Percentiles rank a stretch among this genome's conserved stretches.
Conservation (phyloP, 2,888 invertebrate genomes). For the Hypomecis punctinalis region DNA sequence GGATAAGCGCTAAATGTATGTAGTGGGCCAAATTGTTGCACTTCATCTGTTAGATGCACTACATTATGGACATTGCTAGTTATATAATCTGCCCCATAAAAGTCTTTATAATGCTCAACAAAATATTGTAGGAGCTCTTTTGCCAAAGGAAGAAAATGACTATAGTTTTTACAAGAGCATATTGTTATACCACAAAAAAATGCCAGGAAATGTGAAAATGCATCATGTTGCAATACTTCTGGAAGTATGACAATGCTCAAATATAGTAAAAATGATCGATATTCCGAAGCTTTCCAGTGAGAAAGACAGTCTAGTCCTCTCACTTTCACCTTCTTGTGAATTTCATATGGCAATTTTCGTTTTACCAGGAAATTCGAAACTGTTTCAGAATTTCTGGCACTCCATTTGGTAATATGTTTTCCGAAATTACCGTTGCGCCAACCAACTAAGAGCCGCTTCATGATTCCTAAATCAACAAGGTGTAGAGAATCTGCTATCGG, state of each 20-base stretch:
- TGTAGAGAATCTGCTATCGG: conserved; percentile 45
- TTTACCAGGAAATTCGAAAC: conserved; percentile 2
- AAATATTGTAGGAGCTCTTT: conserved; percentile 15
- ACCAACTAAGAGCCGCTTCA: conserved; percentile 36
- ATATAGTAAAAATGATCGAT: conserved; percentile 17
- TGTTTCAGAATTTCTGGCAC: conserved; percentile 11
- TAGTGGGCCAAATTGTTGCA: conserved; percentile 14
- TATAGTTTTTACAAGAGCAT: conserved; percentile 12
- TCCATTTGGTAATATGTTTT: conserved; percentile 16
- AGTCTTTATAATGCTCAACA: conserved; percentile 21
- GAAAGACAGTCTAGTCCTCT: conserved; percentile 8
- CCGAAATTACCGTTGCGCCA: conserved; percentile 24
- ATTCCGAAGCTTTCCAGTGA: conserved; percentile 25
- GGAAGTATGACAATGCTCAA: conserved; percentile 18
- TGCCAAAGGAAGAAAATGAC: conserved; percentile 9
- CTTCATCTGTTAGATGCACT: conserved; percentile 16
- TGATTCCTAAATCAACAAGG: conserved; percentile 44
- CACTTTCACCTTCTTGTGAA: conserved; percentile 19
- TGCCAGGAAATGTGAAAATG: conserved; percentile 4
- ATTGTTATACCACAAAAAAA: conserved; percentile 23
- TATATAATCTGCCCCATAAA: conserved; percentile 20
- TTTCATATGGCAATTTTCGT: conserved; percentile 20
- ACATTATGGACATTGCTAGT: conserved; percentile 27
- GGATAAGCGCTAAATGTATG: conserved; percentile 27
- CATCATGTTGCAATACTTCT: not conserved